Conservation (phyloP, 2,113 vertebrate genomes). For the Prinia subflava region DNA sequence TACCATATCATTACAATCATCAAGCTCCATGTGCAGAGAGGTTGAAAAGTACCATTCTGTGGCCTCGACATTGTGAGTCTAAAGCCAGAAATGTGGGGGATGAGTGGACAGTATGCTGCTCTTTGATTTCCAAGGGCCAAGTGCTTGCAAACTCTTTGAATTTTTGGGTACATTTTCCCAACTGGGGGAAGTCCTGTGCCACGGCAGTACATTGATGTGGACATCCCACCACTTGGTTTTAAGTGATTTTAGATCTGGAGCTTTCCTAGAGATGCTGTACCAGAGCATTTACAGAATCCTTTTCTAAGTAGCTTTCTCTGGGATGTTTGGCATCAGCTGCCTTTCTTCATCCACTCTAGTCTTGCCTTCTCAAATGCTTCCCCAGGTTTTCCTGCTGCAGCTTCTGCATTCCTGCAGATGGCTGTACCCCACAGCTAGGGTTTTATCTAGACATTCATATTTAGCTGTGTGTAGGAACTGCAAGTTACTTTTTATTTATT, state of each 20-base stretch:
- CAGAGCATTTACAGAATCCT: background rate
- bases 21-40: background rate
- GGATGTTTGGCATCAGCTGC: background rate
- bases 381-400: background rate
- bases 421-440: background rate
- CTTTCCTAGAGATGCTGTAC: background rate
- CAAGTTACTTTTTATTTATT: constrained; percentile 45
- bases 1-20: background rate
- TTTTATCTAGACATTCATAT: constrained; percentile 4
- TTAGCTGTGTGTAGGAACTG: constrained; percentile 24
- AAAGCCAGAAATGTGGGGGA: background rate
- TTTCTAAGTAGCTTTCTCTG: background rate
- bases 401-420: constrained; percentile 4
- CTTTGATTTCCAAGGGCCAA: background rate
- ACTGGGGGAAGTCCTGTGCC: background rate
- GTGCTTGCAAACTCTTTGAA: background rate
- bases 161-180: background rate
- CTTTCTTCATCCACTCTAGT: background rate
- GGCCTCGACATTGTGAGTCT: background rate
- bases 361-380: background rate
- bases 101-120: background rate
- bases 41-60: background rate
- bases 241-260: background rate
- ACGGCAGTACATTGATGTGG: background rate
- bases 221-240: background rate